Evolutionary conservation across 2,113 vertebrate species (phyloP).

Genomic region (Ophiodon elongatus): DNA sequence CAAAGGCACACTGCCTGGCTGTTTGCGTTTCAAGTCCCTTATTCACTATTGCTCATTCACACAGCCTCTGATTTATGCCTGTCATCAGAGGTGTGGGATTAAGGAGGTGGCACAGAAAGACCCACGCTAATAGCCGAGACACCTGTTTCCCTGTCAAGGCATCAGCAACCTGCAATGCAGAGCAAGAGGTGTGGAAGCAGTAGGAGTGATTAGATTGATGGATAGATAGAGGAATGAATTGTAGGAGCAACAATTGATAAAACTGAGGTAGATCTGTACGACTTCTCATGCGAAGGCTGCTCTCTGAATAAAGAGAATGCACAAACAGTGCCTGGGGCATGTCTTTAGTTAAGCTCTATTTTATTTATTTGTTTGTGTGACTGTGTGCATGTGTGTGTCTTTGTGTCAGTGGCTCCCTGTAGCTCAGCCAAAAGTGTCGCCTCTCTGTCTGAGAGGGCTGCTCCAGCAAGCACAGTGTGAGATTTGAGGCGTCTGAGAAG

Average conservation of each 20-base stretch:
- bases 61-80: constrained; percentile 55
- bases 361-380: constrained; percentile 43
- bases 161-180: constrained; percentile 48
- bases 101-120: constrained; percentile 54
- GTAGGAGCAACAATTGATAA: constrained; percentile 3
- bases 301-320: constrained; percentile 29
- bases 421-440: constrained; percentile 34
- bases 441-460: constrained; percentile 37
- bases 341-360: constrained; percentile 24
- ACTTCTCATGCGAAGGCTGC: constrained; percentile 17
- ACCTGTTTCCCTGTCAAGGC: constrained; percentile 60
- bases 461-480: constrained; percentile 49
- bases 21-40: constrained; percentile 8
- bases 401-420: constrained; percentile 33
- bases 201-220: constrained; percentile 36
- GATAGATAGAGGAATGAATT: constrained; percentile 32
- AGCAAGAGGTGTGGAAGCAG: constrained; percentile 39
- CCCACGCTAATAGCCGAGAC: constrained; percentile 53
- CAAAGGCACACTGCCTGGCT: background rate
- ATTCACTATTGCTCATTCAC: constrained; percentile 41
- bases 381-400: constrained; percentile 20
- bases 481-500: constrained; percentile 32
- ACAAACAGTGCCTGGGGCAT: constrained; percentile 13
- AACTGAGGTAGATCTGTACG: constrained; percentile 15
- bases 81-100: constrained; percentile 46